phyloP scores from a whole-genome alignment of 2,888 invertebrate species.

The Leistus spinibarbis region DNA sequence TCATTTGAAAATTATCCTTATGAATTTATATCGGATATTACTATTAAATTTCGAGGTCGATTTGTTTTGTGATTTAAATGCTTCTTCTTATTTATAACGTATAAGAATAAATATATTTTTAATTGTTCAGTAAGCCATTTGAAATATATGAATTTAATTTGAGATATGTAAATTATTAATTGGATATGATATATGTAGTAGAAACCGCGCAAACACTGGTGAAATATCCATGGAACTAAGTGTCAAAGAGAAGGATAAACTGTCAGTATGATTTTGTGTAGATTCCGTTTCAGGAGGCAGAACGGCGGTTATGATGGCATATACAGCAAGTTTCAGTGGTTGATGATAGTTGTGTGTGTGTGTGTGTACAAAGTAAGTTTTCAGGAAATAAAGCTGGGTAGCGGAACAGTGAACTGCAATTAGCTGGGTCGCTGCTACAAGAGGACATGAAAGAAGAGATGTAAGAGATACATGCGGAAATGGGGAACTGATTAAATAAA shows the following conservation, averaged over 20 bases:
- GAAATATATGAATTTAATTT: no score
- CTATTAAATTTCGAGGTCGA: no score
- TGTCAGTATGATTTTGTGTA: background rate
- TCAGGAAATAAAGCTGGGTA: background rate
- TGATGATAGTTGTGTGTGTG: background rate
- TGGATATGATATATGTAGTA: background rate
- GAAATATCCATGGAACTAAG: background rate
- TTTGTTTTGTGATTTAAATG: no score
- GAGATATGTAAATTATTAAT: background rate
- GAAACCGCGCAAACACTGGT: background rate
- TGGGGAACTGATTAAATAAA: background rate
- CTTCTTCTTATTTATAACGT: no score
- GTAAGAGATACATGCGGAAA: background rate
- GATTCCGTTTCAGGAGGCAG: background rate
- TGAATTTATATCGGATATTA: no score
- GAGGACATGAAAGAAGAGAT: background rate
- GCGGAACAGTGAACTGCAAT: slow-evolving; percentile 3
- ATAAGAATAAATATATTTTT: no score
- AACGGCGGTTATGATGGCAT: background rate
- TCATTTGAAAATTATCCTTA: no score
- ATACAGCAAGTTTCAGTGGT: background rate
- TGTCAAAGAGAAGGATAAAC: background rate
- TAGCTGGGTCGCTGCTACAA: background rate
- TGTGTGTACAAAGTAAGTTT: background rate
- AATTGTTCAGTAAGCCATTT: no score